phyloP scores from a whole-genome alignment of 2,797 vertebrate species.

The Simalia tracyae region DNA sequence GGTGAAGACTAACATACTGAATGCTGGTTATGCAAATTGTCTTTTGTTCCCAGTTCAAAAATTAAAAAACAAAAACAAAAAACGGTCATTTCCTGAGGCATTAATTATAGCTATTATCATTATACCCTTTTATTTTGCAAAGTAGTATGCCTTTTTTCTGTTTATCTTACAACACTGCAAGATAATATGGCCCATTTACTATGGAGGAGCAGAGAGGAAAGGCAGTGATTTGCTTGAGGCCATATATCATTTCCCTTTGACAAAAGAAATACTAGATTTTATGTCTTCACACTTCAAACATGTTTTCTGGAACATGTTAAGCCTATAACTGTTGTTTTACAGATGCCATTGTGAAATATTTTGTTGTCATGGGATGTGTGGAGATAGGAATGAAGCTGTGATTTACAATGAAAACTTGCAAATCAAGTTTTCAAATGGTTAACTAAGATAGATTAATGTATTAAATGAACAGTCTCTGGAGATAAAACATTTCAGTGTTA shows the following conservation, averaged over 20 bases:
- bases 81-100: not conserved
- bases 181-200: not conserved
- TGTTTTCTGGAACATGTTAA: not conserved
- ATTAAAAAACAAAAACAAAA: not conserved
- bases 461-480: not conserved
- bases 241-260: not conserved
- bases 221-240: not conserved
- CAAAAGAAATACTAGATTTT: not conserved
- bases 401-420: not conserved
- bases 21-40: not conserved
- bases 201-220: not conserved
- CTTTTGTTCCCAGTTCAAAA: not conserved
- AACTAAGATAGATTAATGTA: not conserved
- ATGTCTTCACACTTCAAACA: not conserved
- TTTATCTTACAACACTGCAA: not conserved
- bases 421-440: not conserved
- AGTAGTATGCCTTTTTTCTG: not conserved
- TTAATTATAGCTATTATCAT: not conserved
- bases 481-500: not conserved
- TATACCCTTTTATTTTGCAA: not conserved
- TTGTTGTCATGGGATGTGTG: not conserved
- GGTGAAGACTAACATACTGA: not conserved
- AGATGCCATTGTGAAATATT: not conserved
- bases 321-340: not conserved
- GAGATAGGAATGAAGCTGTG: not conserved